These are phyloP conservation scores for Pegea sp. DNA, from an alignment of 23 tunicate species.

Conservation along the genomic window DNA sequence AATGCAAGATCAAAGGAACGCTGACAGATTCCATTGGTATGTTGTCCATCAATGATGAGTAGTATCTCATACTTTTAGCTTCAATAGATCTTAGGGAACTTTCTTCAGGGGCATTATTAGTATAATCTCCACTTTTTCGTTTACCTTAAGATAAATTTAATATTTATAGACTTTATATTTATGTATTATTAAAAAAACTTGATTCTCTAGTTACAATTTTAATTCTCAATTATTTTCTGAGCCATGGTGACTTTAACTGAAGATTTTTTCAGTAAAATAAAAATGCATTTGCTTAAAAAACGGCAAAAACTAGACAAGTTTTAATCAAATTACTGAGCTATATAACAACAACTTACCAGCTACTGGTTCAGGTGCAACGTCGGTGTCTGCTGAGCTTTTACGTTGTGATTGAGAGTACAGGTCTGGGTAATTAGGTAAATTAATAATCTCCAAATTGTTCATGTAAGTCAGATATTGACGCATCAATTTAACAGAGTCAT, in stretches of 20 bases:
- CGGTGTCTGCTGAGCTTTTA: neutral
- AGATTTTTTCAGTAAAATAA: no score
- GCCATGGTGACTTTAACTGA: no score
- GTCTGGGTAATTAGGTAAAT: constrained; percentile 36
- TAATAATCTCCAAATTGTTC: constrained; percentile 30
- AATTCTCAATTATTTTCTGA: no score
- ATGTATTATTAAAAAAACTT: no score
- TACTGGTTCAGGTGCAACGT: no score
- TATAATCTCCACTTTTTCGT: no score
- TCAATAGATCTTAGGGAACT: neutral
- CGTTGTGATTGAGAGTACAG: neutral
- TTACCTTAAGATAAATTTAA: no score
- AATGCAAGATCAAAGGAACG: constrained; percentile 63
- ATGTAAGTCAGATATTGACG: constrained; percentile 66
- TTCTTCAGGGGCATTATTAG: no score
- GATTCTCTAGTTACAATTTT: no score
- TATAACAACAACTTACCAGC: no score
- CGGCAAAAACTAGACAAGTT: neutral
- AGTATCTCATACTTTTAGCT: constrained; percentile 21
- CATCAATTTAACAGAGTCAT: constrained; percentile 53
- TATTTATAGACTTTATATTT: no score
- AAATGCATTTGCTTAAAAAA: neutral
- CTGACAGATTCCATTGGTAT: constrained; percentile 80
- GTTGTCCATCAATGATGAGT: constrained; percentile 50
- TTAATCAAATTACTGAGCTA: neutral